Evolutionary conservation across 2,888 invertebrate species (phyloP).

Genomic region (Trimorus sp.): DNA sequence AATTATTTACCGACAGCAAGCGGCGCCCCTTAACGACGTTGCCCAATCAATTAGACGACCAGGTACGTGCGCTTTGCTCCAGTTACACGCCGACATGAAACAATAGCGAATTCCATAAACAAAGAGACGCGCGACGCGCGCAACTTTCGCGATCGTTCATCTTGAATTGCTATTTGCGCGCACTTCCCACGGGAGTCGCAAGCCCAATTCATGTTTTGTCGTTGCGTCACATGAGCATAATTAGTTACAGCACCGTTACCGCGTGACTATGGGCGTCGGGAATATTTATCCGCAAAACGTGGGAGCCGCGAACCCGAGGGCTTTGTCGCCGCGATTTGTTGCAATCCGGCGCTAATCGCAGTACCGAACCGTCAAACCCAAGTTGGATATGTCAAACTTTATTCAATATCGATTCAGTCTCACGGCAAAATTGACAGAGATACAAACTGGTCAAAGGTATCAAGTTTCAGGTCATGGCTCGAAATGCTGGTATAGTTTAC

Average conservation of each 20-base stretch:
- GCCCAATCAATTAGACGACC: conserved; percentile 36
- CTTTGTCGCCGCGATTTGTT: conserved; percentile 56
- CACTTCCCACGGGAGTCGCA: conserved; percentile 64
- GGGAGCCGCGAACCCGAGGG: conserved; percentile 46
- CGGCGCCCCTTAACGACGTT: not conserved
- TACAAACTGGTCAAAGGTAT: too few species aligned
- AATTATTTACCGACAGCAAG: too few species aligned
- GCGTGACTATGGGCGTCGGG: conserved; percentile 52
- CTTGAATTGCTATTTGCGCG: conserved; percentile 53
- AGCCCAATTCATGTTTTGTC: conserved; percentile 61
- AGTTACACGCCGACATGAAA: conserved; percentile 54
- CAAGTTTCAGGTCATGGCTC: too few species aligned
- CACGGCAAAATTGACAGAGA: too few species aligned
- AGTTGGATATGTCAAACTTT: too few species aligned
- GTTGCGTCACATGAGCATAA: conserved; percentile 66
- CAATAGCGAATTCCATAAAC: conserved; percentile 56
- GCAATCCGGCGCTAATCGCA: conserved; percentile 40
- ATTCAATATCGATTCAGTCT: too few species aligned
- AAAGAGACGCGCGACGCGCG: conserved; percentile 48
- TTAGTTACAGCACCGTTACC: conserved; percentile 63
- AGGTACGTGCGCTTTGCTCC: conserved; percentile 52
- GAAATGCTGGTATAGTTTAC: too few species aligned
- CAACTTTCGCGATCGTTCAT: conserved; percentile 67
- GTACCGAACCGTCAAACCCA: too few species aligned
- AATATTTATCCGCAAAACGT: conserved; percentile 58